Conservation (phyloP, 2,888 invertebrate genomes). For the Rugalucina vietnamica region DNA sequence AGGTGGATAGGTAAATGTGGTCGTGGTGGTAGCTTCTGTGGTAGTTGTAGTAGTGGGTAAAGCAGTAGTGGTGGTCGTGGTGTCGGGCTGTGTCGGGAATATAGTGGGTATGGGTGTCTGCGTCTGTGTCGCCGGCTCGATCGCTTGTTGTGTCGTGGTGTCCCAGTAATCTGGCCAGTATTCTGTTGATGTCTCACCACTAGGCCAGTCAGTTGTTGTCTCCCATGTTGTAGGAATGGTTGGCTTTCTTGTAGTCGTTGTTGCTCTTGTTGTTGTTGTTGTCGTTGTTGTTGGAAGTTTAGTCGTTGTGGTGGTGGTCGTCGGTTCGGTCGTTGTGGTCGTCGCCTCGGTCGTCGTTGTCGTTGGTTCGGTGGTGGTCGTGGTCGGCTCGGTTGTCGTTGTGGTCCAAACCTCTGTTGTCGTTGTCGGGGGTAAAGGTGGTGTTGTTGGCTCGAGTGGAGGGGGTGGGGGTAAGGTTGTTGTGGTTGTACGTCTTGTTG, state of each 20-base stretch:
- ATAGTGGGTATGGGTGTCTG: neutral
- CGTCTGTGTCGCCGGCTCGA: slow-evolving; percentile 11
- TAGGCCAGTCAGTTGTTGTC: slow-evolving; percentile 16
- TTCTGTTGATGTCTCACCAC: neutral
- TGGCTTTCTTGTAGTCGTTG: slow-evolving; percentile 27
- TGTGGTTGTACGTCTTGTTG: slow-evolving; percentile 23
- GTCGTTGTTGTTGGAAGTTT: slow-evolving; percentile 11
- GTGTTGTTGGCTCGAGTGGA: neutral
- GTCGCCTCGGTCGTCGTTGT: slow-evolving; percentile 20
- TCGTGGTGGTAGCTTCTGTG: slow-evolving; percentile 24
- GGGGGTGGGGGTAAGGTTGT: neutral
- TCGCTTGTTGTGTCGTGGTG: slow-evolving; percentile 17
- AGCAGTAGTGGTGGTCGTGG: neutral
- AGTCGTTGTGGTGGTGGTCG: slow-evolving; percentile 20
- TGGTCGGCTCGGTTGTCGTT: slow-evolving; percentile 6
- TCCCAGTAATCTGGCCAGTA: slow-evolving; percentile 6
- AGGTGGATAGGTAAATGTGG: neutral
- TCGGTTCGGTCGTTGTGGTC: neutral
- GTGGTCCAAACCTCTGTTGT: neutral
- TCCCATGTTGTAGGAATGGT: slow-evolving; percentile 20
- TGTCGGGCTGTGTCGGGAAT: neutral
- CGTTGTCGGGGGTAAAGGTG: neutral
- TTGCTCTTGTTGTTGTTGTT: slow-evolving; percentile 19
- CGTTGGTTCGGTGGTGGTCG: slow-evolving; percentile 17
- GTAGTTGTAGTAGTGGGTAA: slow-evolving; percentile 13